Conservation (phyloP, 2,888 invertebrate genomes). For the Catocala fraxini region DNA sequence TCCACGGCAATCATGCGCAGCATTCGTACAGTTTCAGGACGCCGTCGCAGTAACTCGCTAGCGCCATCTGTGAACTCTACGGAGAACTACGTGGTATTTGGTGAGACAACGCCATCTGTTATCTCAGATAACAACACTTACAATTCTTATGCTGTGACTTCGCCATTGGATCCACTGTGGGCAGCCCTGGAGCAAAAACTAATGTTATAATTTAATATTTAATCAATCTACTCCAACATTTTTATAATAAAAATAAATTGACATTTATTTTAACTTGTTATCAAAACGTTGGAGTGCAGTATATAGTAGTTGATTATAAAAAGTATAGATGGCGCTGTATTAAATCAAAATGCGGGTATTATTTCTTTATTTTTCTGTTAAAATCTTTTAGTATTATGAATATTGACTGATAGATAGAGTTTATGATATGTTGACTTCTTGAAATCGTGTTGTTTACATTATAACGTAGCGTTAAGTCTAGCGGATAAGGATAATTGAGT, state of each 20-base stretch:
- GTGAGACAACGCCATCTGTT: constrained; percentile 49
- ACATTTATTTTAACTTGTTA: constrained; percentile 35
- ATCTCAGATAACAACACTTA: constrained; percentile 42
- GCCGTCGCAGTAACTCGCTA: constrained; percentile 53
- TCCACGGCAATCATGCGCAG: constrained; percentile 77
- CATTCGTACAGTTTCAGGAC: constrained; percentile 67
- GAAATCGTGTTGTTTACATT: constrained; percentile 32
- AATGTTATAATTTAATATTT: constrained; percentile 51
- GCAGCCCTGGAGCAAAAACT: constrained; percentile 75
- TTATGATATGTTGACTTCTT: constrained; percentile 49
- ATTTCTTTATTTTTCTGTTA: constrained; percentile 18
- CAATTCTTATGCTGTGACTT: constrained; percentile 24
- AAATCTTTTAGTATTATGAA: constrained; percentile 34
- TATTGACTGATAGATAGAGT: constrained; percentile 50
- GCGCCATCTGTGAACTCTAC: constrained; percentile 19
- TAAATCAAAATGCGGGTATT: constrained; percentile 25
- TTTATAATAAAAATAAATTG: constrained; percentile 35
- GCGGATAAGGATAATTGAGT: constrained; percentile 24
- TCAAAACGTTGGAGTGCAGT: constrained; percentile 14
- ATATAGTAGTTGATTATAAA: constrained; percentile 27
- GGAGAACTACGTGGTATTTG: constrained; percentile 53
- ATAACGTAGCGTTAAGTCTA: constrained; percentile 17
- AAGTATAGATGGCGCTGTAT: constrained; percentile 42
- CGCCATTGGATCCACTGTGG: constrained; percentile 72
- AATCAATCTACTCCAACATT: not conserved